Base-by-base conservation (phyloP, 2,888 invertebrate genomes). In the Drosophila dives region DNA sequence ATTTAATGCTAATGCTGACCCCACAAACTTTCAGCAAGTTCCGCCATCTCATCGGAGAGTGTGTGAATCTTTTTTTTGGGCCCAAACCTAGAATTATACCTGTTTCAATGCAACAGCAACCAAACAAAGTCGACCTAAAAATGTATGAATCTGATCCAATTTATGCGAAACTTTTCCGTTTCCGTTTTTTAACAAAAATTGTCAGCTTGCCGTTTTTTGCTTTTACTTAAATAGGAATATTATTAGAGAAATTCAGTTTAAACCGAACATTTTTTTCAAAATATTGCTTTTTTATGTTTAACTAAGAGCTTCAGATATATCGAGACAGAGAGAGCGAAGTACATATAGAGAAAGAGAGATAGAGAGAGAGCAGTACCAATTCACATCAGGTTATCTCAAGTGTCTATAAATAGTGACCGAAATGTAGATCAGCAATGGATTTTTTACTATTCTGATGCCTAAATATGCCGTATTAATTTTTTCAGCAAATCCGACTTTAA, bases 1-100 rank as follows among this genome's bases (percentile, higher is more conserved):
- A 76, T 86, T 77, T 80, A 77, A 85, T 83, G 77, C 50, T 69
- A 75, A 79, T 75, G 79, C 73, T 56, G 15, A 2, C 20, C 59
- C 12, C 34, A 11, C 34, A 11, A 49, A 6, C 48, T 48, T 26
- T 11, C n/a, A 20, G 34, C 15, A 15, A 6, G 15, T 48, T 48
- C 29, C 5, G 34, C 3, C 45, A 23, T 1, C 56, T 56, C 33
- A 29, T 51, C 66, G 20, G 7, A 12, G n/a, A n/a, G 50, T 64
- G 75, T 74, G 51, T 71, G 64, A 67, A 78, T 75, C 79, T 79
- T 69, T 72, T 64, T 68, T 79, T 78, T 66, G 58, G 65, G 50
- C 51, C 61, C 32, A 64, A 64, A 61, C 62, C 42, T 54, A 64
- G 49, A 75, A 71, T 65, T 50, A 42, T 75, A 58, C 48, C 75